Evolutionary conservation across 2,797 vertebrate species (phyloP), one percentile per base, ranked within the genome.

Genomic region (Florisuga fusca): DNA sequence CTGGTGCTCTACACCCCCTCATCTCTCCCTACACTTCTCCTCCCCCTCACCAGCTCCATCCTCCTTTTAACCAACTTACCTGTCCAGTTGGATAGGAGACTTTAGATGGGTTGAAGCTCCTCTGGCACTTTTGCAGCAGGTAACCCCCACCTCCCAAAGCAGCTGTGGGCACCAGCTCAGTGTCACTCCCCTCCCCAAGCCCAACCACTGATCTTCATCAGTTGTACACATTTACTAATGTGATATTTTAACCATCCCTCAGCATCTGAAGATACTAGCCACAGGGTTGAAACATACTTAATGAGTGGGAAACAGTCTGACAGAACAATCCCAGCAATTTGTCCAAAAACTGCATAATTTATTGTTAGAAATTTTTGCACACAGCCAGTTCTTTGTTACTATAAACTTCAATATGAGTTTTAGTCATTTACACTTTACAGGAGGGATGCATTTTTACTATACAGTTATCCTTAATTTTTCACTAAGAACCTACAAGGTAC

Each of bases 101-200:
- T 43, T 9, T 3, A 64, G 53, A 26, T 21, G 53, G 45, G 34
- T 5, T 41, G 66, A 18, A 77, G 73, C 25, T 79, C 46, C 21
- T 6, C 0, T 1, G 21, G 45, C 18, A 53, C 22, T 3, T 17
- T 7, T 0, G 0, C 27, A 51, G 63, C 4, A 0, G n/a, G 41
- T 29, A 41, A 61, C 36, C 0, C 0, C 19, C 5, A 25, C 68
- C 77, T 77, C 29, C 66, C 57, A 62, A 45, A 63, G 41, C 45
- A 6, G 53, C 63, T 48, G 66, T 0, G 1, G 53, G 20, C 29
- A 75, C 6, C 51, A 51, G 0, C 15, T n/a, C 2, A 0, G 2
- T 15, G 17, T 48, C 76, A 15, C 0, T 0, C 26, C 51, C 51
- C n/a, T 38, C 34, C 61, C 68, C 45, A 51, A 62, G 41, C 38